A percentile compares a stretch with the other conserved stretches of the same genome.
Evolutionary conservation across 2,888 invertebrate species (phyloP).

Genomic region (Colletes collaris): DNA sequence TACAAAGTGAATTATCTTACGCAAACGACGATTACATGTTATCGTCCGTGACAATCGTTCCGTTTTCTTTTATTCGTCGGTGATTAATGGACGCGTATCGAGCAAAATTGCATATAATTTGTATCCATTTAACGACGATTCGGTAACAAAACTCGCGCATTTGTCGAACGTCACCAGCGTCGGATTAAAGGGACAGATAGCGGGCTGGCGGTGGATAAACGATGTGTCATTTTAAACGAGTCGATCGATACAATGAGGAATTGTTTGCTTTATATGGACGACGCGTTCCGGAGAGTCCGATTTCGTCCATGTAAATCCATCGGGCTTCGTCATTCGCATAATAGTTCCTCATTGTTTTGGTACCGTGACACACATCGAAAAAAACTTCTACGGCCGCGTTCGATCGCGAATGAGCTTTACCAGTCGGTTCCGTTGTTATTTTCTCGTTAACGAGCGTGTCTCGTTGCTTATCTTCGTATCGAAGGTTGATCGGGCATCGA

Average conservation of each 20-base stretch:
- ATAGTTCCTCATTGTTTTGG: constrained; percentile 6
- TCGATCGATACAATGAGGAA: constrained; percentile 60
- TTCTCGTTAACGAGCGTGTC: no score
- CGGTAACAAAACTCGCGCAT: constrained; percentile 30
- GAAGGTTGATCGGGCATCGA: constrained; percentile 34
- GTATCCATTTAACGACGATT: constrained; percentile 38
- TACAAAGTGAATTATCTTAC: no score
- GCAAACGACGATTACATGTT: no score
- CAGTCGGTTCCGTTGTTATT: no score
- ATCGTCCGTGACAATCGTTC: neutral
- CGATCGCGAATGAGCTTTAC: no score
- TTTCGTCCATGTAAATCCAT: constrained; percentile 13
- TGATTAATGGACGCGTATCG: constrained; percentile 1
- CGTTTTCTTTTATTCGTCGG: neutral
- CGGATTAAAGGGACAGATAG: constrained; percentile 38
- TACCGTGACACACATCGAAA: neutral
- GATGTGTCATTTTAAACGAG: constrained; percentile 44
- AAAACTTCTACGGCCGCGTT: no score
- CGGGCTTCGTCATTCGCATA: constrained; percentile 13
- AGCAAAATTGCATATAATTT: constrained; percentile 36
- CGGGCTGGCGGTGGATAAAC: constrained; percentile 31
- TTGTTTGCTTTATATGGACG: constrained; percentile 47
- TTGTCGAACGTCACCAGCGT: constrained; percentile 23
- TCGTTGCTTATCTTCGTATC: constrained; percentile 1
- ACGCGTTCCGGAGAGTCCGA: constrained; percentile 1